Evolutionary conservation across 2,797 vertebrate species (phyloP).

Genomic region (Peromyscus aztecus): DNA sequence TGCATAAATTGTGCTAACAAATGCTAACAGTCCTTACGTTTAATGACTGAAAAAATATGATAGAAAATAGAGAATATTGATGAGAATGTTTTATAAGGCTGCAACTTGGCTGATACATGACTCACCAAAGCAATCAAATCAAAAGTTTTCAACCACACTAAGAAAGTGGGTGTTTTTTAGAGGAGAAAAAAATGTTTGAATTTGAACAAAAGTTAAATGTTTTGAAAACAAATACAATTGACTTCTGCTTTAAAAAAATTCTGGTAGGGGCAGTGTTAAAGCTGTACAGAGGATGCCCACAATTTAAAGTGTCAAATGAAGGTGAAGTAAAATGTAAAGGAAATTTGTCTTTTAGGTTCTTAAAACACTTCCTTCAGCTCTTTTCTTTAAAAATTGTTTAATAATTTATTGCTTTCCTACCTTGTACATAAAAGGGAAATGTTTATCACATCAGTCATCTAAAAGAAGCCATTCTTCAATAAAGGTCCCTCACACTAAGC

Average conservation of each 20-base stretch:
- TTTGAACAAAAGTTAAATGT: conserved; percentile 66
- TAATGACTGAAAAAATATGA: conserved; percentile 61
- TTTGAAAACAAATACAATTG: conserved; percentile 75
- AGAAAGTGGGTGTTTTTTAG: conserved; percentile 50
- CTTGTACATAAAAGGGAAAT: conserved; percentile 53
- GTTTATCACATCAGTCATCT: conserved; percentile 17
- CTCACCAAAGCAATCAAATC: conserved; percentile 56
- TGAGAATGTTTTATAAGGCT: conserved; percentile 59
- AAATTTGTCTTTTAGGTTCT: conserved; percentile 52
- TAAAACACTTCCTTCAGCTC: conserved; percentile 58
- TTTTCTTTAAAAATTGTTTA: conserved; percentile 32
- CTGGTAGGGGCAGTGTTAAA: conserved; percentile 1
- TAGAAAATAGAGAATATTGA: conserved; percentile 59
- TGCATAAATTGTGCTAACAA: conserved; percentile 44
- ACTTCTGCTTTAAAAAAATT: conserved; percentile 9
- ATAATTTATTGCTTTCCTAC: conserved; percentile 60
- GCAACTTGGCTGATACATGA: conserved; percentile 37
- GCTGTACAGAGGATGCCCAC: conserved; percentile 64
- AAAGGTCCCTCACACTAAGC: not conserved
- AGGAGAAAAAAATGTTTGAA: conserved; percentile 59
- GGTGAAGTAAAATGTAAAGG: conserved; percentile 62
- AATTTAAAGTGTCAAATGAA: conserved; percentile 64
- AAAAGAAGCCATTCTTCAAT: conserved; percentile 31
- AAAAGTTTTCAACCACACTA: conserved; percentile 54
- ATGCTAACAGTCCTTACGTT: conserved; percentile 52